phyloP scores from a whole-genome alignment of 2,113 vertebrate species.

The Dipodomys spectabilis region DNA sequence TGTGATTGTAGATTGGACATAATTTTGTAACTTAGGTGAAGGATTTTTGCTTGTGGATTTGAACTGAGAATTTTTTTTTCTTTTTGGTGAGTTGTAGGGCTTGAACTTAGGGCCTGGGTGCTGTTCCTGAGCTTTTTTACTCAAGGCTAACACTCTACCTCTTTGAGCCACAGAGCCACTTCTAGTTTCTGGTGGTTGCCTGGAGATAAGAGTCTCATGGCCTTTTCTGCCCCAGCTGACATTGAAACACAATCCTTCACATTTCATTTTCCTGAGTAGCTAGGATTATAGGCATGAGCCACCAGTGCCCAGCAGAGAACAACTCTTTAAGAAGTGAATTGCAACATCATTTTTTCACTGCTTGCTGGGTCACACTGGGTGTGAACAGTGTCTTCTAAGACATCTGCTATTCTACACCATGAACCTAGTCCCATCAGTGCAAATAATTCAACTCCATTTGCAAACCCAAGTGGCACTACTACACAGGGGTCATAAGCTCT shows the following conservation, averaged over 20 bases:
- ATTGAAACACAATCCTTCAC: neutral
- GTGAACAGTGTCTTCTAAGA: neutral
- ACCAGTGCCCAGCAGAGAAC: too few species aligned
- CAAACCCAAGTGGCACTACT: neutral
- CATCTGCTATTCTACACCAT: neutral
- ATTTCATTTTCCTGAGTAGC: neutral
- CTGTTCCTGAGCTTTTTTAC: too few species aligned
- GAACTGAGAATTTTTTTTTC: too few species aligned
- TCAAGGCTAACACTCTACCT: too few species aligned
- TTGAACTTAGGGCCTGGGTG: too few species aligned
- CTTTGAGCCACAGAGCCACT: too few species aligned
- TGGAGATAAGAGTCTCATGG: too few species aligned
- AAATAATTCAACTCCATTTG: neutral
- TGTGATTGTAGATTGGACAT: neutral
- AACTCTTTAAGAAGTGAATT: neutral
- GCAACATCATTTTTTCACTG: neutral
- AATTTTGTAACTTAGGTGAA: neutral
- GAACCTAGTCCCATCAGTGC: neutral
- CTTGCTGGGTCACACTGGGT: fast-evolving
- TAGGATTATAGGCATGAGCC: neutral
- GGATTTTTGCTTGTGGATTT: neutral
- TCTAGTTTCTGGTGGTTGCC: too few species aligned
- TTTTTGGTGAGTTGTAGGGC: too few species aligned
- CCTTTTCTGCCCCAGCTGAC: neutral
- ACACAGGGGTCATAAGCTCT: neutral